phyloP scores from a whole-genome alignment of 1,140 invertebrate species.

The Mya arenaria region DNA sequence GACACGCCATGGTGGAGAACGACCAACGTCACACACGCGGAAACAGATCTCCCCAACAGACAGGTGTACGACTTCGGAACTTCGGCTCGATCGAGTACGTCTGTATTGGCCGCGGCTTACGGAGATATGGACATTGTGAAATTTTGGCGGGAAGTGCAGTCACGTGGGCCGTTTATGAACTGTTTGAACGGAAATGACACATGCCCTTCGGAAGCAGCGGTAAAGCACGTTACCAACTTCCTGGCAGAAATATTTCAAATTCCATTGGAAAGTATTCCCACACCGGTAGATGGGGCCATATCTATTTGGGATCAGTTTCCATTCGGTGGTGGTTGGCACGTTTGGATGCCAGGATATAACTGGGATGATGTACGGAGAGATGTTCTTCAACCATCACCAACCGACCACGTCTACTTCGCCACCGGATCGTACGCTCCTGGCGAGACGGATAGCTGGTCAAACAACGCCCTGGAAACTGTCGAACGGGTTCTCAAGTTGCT shows the following conservation, averaged over 20 bases:
- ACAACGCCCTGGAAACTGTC: neutral
- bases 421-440: neutral
- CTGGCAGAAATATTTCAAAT: slow-evolving; percentile 17
- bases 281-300: slow-evolving; percentile 1
- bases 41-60: slow-evolving; percentile 12
- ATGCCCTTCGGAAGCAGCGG: neutral
- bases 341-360: slow-evolving; percentile 6
- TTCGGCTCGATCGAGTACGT: neutral
- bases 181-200: neutral
- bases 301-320: slow-evolving; percentile 8
- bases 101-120: neutral
- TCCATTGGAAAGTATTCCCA: neutral
- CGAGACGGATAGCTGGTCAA: neutral
- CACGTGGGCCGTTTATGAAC: neutral
- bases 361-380: neutral
- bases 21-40: neutral
- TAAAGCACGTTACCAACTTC: neutral
- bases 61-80: slow-evolving; percentile 23
- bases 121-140: slow-evolving; percentile 18
- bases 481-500: slow-evolving; percentile 8
- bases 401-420: neutral
- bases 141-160: slow-evolving; percentile 15
- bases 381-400: neutral
- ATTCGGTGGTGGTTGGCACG: slow-evolving; percentile 7
- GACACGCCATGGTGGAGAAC: slow-evolving; percentile 20